Evolutionary conservation across 2,797 vertebrate species (phyloP).

Genomic region (Lagodon rhomboides): DNA sequence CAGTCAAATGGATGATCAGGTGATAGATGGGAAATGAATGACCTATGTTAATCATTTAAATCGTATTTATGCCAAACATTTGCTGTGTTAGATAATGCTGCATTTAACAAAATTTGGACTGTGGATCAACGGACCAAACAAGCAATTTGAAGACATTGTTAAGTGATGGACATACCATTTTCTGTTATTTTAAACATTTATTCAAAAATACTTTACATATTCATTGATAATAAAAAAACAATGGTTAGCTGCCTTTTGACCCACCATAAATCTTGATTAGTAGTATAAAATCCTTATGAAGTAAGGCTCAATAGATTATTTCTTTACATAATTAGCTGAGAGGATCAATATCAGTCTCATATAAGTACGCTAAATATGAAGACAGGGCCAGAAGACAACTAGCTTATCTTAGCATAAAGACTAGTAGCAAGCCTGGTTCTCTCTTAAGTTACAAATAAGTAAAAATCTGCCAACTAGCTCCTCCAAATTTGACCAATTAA

Average conservation of each 20-base stretch:
- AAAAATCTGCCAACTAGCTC: too few relatives aligned
- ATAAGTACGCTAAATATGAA: background rate
- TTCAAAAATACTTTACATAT: too few relatives aligned
- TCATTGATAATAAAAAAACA: background rate
- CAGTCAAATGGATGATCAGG: background rate
- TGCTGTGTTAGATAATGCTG: too few relatives aligned
- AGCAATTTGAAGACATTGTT: background rate
- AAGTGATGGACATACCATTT: too few relatives aligned
- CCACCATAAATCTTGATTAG: background rate
- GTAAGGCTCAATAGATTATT: background rate
- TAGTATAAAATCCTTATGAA: too few relatives aligned
- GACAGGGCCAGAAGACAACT: background rate
- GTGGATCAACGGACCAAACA: background rate
- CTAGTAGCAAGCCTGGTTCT: background rate
- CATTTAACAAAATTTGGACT: background rate
- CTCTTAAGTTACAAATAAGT: too few relatives aligned
- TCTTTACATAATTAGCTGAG: background rate
- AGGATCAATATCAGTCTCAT: background rate
- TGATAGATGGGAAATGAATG: too few relatives aligned
- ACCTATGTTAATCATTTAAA: too few relatives aligned
- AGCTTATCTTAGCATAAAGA: conserved; percentile 12
- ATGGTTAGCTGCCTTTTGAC: background rate
- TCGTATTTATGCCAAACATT: too few relatives aligned
- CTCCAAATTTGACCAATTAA: too few relatives aligned
- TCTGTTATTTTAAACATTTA: too few relatives aligned